These are phyloP conservation scores for Junonia oenone DNA, from an alignment of 2,888 invertebrate species.

Conservation along the genomic window DNA sequence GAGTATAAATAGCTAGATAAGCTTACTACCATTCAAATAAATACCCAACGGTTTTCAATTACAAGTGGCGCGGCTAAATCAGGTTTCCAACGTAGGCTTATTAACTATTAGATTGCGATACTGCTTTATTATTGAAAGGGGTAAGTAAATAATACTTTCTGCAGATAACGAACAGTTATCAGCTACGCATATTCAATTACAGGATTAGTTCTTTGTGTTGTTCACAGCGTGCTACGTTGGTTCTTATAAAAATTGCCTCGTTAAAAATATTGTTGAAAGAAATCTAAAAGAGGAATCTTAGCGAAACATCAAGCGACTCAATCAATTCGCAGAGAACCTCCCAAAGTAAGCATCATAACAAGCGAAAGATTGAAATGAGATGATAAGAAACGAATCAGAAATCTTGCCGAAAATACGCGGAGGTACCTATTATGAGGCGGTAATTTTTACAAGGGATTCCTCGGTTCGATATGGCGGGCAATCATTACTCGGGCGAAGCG, in stretches of 20 bases:
- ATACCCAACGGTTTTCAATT: conserved; percentile 42
- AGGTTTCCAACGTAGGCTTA: conserved; percentile 40
- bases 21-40: conserved; percentile 39
- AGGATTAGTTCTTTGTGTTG: conserved; percentile 30
- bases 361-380: conserved; percentile 72
- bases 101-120: conserved; percentile 39
- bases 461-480: conserved; percentile 67
- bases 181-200: conserved; percentile 29
- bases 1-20: conserved; percentile 36
- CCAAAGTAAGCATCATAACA: conserved; percentile 47
- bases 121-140: conserved; percentile 32
- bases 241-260: conserved; percentile 12
- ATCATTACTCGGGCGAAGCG: conserved; percentile 59
- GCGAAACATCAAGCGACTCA: conserved; percentile 51
- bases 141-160: conserved; percentile 32
- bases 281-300: conserved; percentile 42
- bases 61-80: conserved; percentile 41
- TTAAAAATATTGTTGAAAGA: conserved; percentile 43
- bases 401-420: conserved; percentile 74
- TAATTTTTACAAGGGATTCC: conserved; percentile 73
- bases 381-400: conserved; percentile 70
- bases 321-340: conserved; percentile 41
- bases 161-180: conserved; percentile 32
- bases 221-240: neutral
- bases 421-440: conserved; percentile 65